Base-by-base conservation (phyloP, 2,888 invertebrate genomes). In the Eilema sororculum region DNA sequence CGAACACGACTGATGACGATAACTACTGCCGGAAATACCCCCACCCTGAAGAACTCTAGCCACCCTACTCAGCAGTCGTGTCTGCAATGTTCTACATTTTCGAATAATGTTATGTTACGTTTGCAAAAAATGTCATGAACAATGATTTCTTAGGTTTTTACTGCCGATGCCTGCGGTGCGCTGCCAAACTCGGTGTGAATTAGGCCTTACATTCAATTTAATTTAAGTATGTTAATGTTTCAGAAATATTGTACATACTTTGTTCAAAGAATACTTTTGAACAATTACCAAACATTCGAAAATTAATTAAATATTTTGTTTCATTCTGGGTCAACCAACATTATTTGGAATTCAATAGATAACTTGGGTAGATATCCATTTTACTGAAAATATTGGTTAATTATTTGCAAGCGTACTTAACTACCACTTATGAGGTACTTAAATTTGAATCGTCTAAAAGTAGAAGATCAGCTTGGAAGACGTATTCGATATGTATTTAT, bases 381-480 rank as follows among this genome's bases (percentile, higher is more conserved):
- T 52, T 52, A n/a, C n/a, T 52, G 20, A 16, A 20, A 28, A 28
- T 41, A 41, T 20, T 46, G 6, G 20, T 46, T 46, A 52, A n/a
- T n/a, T 20, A n/a, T 52, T 52, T n/a, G 52, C 20, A 52, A 52
- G 52, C 20, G 8, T 52, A 52, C 16, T n/a, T n/a, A n/a, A n/a
- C 41, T 6, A 46, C n/a, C 8, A 20, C 20, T 8, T 52, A 46
- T 41, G 8, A 61, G n/a, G 56, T 56, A 37, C 10, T 12, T 37
- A 68, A 60, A 13, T 24, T 57, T 59, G 66, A 70, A 61, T 65
- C 33, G 52, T 67, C 67, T 64, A 63, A 64, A 41, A 57, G 28
- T 62, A 64, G 46, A 71, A 66, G 41, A 41, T 16, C 41, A 16
- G 72, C 66, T 69, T 68, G 63, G 61, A 68, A 69, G 61, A 73